Percentiles rank a stretch among this genome's conserved stretches.
phyloP scores from a whole-genome alignment of 1,140 invertebrate genomes.

The Drosophila azteca region DNA sequence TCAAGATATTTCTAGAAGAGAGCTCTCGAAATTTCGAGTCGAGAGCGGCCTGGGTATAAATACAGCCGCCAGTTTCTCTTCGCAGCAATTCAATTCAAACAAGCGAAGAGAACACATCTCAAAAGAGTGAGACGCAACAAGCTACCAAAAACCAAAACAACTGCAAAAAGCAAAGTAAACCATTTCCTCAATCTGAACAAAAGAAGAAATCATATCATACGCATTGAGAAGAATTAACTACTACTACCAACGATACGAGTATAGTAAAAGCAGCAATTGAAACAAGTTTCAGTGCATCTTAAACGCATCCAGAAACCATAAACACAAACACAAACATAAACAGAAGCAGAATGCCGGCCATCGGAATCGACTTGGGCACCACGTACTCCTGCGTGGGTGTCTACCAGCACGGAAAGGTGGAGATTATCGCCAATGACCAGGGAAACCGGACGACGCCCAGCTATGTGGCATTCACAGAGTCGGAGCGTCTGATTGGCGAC shows the following conservation, averaged over 20 bases:
- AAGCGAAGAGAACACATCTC: slow-evolving; percentile 66
- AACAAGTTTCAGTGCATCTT: background rate
- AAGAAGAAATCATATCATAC: slow-evolving; percentile 4
- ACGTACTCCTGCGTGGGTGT: slow-evolving; percentile 92
- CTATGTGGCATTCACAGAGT: slow-evolving; percentile 98
- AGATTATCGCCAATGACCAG: slow-evolving; percentile 97
- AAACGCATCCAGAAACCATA: background rate
- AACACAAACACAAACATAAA: slow-evolving; percentile 8
- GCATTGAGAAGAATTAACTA: slow-evolving; percentile 14
- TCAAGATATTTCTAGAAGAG: slow-evolving; percentile 8
- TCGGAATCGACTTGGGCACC: slow-evolving; percentile 91
- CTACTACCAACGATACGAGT: background rate
- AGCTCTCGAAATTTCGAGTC: slow-evolving; percentile 31
- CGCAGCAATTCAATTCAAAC: slow-evolving; percentile 59
- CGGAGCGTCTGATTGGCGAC: slow-evolving; percentile 97
- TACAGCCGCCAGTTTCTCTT: slow-evolving; percentile 49
- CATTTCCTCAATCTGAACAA: slow-evolving; percentile 9
- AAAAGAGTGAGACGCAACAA: slow-evolving; percentile 38
- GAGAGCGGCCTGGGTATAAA: slow-evolving; percentile 61
- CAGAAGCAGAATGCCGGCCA: slow-evolving; percentile 84
- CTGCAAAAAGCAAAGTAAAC: slow-evolving; percentile 44
- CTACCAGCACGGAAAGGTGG: slow-evolving; percentile 93
- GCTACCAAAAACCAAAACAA: slow-evolving; percentile 27
- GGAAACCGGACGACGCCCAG: slow-evolving; percentile 98
- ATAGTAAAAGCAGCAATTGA: slow-evolving; percentile 5